phyloP scores from a whole-genome alignment of 2,888 invertebrate genomes.

The Euclidia mi region DNA sequence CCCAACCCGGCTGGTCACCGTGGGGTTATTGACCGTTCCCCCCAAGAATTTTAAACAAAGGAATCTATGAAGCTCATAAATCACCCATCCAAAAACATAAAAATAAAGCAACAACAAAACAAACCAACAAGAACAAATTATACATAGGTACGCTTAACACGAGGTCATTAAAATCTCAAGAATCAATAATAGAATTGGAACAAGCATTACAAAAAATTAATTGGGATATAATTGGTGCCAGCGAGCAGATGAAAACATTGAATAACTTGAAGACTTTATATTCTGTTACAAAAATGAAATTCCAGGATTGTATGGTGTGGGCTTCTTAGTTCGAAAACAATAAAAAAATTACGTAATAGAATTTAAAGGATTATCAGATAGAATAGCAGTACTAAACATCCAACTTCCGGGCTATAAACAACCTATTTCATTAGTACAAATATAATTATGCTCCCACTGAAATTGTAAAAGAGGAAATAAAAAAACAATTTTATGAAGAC shows the following conservation, averaged over 20 bases:
- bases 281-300: constrained; percentile 6
- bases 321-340: too few relatives aligned
- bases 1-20: constrained; percentile 9
- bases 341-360: constrained; percentile 4
- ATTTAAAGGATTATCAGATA: constrained; percentile 4
- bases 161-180: constrained; percentile 4
- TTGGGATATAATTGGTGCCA: constrained; percentile 7
- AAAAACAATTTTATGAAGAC: background rate
- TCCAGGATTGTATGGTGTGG: too few relatives aligned
- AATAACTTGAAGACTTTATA: constrained; percentile 8
- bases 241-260: constrained; percentile 10
- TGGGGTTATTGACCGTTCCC: constrained; percentile 2
- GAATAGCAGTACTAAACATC: constrained; percentile 6
- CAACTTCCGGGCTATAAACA: constrained; percentile 10
- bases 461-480: constrained; percentile 3
- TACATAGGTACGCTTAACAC: constrained; percentile 7
- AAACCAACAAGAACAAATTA: too few relatives aligned
- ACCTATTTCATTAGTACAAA: constrained; percentile 8
- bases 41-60: background rate
- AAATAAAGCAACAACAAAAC: too few relatives aligned
- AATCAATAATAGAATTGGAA: too few relatives aligned
- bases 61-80: background rate
- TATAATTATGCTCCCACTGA: constrained; percentile 16
- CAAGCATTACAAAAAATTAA: constrained; percentile 5
- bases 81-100: background rate